These are phyloP conservation scores for Listronotus oregonensis DNA, from an alignment of 1,140 invertebrate genomes.

Conservation along the genomic window DNA sequence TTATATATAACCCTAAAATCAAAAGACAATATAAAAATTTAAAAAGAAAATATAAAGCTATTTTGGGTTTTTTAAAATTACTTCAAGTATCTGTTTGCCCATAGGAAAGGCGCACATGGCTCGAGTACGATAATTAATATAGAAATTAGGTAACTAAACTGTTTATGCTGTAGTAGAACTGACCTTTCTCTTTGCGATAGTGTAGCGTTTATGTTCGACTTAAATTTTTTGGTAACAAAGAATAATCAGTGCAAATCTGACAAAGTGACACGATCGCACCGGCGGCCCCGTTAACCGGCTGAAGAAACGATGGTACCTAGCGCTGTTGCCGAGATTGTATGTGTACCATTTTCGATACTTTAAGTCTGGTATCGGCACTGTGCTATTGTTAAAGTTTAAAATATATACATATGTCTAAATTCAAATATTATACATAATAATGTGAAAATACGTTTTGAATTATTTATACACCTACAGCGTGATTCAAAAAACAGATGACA, in stretches of 20 bases:
- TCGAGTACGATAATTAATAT: constrained; percentile 15
- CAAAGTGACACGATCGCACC: constrained; percentile 30
- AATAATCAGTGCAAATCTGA: constrained; percentile 31
- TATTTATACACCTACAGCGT: no score
- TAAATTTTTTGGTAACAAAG: constrained; percentile 29
- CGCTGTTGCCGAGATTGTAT: constrained; percentile 6
- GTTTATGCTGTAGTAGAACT: constrained; percentile 26
- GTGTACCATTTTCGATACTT: background rate
- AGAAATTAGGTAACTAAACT: constrained; percentile 28
- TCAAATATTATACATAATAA: no score
- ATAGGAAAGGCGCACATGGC: no score
- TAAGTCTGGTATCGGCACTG: background rate
- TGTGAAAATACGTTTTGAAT: no score
- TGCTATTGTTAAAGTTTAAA: no score
- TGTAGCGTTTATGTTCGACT: constrained; percentile 10
- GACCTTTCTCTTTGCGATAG: constrained; percentile 29
- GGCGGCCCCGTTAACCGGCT: constrained; percentile 25
- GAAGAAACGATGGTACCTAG: constrained; percentile 19
- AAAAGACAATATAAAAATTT: no score
- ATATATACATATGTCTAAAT: no score
- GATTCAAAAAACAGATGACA: no score
- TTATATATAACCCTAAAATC: no score
- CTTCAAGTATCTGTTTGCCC: no score
- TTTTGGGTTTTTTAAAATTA: no score
- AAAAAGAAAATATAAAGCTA: no score